Conservation (phyloP, 2,888 invertebrate genomes). For the Acronicta psi region DNA sequence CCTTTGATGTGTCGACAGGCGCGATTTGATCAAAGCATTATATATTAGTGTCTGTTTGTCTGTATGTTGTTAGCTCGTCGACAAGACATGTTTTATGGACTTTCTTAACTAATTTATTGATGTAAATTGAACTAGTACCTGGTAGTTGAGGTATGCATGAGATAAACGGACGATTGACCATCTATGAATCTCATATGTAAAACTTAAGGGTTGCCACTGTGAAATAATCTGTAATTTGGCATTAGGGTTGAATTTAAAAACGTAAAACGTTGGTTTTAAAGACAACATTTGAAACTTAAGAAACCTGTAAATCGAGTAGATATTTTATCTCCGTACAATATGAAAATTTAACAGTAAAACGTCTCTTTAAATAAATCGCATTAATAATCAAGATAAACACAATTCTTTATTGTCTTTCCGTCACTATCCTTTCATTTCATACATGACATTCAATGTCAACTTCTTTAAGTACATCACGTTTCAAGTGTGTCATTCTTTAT, state of each 20-base stretch:
- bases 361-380: not conserved
- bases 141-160: slow-evolving; percentile 23
- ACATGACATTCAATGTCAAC: slow-evolving; percentile 33
- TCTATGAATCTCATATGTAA: slow-evolving; percentile 35
- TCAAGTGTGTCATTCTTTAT: slow-evolving; percentile 35
- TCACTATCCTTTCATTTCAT: slow-evolving; percentile 29
- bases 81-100: slow-evolving; percentile 65
- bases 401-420: slow-evolving; percentile 25
- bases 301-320: too few relatives aligned
- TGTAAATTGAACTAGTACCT: slow-evolving; percentile 48
- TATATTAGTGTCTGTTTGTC: slow-evolving; percentile 53
- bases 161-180: slow-evolving; percentile 32
- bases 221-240: slow-evolving; percentile 6
- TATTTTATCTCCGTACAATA: too few relatives aligned
- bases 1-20: slow-evolving; percentile 72
- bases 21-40: slow-evolving; percentile 72
- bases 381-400: slow-evolving; percentile 17
- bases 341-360: too few relatives aligned
- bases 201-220: slow-evolving; percentile 15
- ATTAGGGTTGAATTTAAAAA: not conserved
- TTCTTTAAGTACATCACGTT: slow-evolving; percentile 16
- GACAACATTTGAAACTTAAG: too few relatives aligned
- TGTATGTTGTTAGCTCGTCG: slow-evolving; percentile 47
- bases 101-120: slow-evolving; percentile 62
- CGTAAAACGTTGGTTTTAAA: too few relatives aligned